These are phyloP conservation scores for Eubasilissa regina DNA, from an alignment of 1,140 invertebrate genomes.

Conservation along the genomic window DNA sequence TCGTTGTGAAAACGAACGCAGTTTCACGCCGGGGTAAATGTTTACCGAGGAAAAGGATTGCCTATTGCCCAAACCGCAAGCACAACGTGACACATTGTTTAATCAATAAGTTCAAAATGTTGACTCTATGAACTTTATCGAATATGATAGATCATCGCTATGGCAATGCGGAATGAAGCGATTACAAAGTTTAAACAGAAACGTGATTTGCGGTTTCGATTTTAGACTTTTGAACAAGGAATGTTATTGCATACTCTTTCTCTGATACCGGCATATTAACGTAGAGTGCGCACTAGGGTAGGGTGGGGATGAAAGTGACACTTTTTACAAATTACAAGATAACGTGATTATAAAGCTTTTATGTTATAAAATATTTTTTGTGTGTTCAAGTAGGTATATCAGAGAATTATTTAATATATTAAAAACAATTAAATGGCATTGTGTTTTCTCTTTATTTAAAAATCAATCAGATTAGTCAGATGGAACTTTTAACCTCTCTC, in stretches of 20 bases:
- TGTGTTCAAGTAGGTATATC: too few relatives aligned
- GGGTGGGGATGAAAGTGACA: too few relatives aligned
- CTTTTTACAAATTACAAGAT: too few relatives aligned
- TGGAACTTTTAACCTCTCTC: too few relatives aligned
- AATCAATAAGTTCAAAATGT: slow-evolving; percentile 22
- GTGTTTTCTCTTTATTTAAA: too few relatives aligned
- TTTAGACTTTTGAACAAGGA: neutral
- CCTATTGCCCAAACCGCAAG: slow-evolving; percentile 8
- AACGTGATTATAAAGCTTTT: too few relatives aligned
- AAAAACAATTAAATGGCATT: too few relatives aligned
- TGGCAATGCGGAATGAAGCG: neutral
- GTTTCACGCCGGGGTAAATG: slow-evolving; percentile 30
- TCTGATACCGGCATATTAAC: too few relatives aligned
- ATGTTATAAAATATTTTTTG: too few relatives aligned
- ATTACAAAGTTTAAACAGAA: neutral
- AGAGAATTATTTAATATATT: too few relatives aligned
- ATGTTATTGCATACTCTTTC: neutral
- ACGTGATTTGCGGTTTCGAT: slow-evolving; percentile 24
- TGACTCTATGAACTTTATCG: slow-evolving; percentile 17
- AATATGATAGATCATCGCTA: slow-evolving; percentile 21
- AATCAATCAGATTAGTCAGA: too few relatives aligned
- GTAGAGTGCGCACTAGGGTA: too few relatives aligned
- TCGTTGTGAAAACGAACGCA: slow-evolving; percentile 32
- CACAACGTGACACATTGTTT: slow-evolving; percentile 38
- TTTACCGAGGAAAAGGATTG: slow-evolving; percentile 31